phyloP scores from a whole-genome alignment of 2,888 invertebrate species.

The Frankliniella intonsa region DNA sequence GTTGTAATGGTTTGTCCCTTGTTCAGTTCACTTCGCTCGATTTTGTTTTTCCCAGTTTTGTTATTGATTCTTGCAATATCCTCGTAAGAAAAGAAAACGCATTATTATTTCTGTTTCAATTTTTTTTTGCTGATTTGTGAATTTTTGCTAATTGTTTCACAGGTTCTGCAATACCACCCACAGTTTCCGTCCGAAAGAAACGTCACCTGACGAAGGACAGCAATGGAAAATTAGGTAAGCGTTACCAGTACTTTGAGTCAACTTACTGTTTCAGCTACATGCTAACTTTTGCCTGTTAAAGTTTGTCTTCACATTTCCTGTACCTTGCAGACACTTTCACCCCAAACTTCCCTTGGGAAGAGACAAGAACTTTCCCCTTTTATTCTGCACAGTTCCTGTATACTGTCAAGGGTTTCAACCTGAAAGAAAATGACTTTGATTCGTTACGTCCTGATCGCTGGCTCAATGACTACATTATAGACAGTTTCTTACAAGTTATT shows the following conservation, averaged over 20 bases:
- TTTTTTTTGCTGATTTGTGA: too few species aligned
- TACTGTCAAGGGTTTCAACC: not conserved
- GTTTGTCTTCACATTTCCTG: not conserved
- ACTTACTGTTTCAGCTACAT: not conserved
- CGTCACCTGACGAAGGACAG: too few species aligned
- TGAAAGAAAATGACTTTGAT: not conserved
- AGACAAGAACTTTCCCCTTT: not conserved
- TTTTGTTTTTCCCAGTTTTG: too few species aligned
- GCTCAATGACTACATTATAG: not conserved
- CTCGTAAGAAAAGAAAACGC: too few species aligned
- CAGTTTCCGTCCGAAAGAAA: too few species aligned
- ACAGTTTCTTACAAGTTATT: not conserved
- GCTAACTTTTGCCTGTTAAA: not conserved
- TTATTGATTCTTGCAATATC: too few species aligned
- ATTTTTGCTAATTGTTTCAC: too few species aligned
- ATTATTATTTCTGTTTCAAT: too few species aligned
- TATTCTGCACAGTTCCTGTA: not conserved
- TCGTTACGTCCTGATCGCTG: not conserved
- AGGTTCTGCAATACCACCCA: too few species aligned
- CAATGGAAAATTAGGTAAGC: too few species aligned
- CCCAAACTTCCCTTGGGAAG: not conserved
- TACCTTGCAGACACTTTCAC: not conserved
- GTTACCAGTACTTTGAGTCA: not conserved
- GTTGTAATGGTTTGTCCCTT: too few species aligned
- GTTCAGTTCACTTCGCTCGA: too few species aligned